Evolutionary conservation across 2,888 invertebrate genomes (phyloP), one percentile per base, ranked within the genome.

Genomic region (Molorchus minor): DNA sequence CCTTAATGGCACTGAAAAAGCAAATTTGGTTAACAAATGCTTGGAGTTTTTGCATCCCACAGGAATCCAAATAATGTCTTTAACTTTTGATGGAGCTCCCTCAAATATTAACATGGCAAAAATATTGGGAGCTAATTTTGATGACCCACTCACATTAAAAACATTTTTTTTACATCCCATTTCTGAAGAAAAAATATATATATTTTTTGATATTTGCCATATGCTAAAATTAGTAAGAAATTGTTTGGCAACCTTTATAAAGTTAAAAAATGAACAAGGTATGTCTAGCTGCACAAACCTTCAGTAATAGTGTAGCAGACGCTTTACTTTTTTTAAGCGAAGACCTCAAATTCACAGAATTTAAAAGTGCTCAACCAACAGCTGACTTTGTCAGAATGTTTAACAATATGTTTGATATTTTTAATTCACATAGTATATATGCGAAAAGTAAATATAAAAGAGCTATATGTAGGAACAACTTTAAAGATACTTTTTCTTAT

Each of bases 181-280:
- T 7, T 58, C 53, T 17, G 15, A 54, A 19, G 29, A 65, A 12
- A 58, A 47, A 40, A 36, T 65, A 36, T 62, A 56, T 56, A 57
- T 66, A 8, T 60, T 69, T 35, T 64, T 62, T 30, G 71, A 74
- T 61, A 43, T 65, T 4, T 71, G 67, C 45, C 70, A 71, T 56
- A 72, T 71, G 72, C 10, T 71, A 4, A 73, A 71, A 56, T 52
- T 73, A 20, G 55, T 67, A 10, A 54, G 71, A 49, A 73, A 72
- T 56, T 58, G 59, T 40, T 55, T 69, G n/a, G 69, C 57, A 5
- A 47, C 15, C 8, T 13, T 58, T 21, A 61, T 58, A 58, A 47
- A 29, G 46, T 10, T 70, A 20, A 8, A 35, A 10, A 52, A 64
- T 47, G 16, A 2, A 1, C 20, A 62, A 38, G 43, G 68, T 71